Evolutionary conservation across 2,113 vertebrate species (phyloP), one percentile per base, ranked within the genome.

Genomic region (Mesembrinibis cayennensis): DNA sequence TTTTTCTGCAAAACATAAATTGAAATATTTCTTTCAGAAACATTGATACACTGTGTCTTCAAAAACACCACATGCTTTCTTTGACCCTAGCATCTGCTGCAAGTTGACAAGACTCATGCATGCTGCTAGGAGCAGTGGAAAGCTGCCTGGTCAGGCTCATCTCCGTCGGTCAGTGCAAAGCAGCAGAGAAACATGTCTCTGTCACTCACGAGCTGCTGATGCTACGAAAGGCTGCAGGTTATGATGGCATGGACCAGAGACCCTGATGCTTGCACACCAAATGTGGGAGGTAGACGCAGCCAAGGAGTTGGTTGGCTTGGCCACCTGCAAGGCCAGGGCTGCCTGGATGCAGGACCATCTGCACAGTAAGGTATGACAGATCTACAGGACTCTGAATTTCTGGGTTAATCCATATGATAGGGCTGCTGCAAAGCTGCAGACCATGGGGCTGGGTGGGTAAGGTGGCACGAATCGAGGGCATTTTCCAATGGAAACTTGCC

Each of bases 151-250:
- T 21, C 63, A 58, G 71, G 11, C 40, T 49, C 56, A 21, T 15
- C 42, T 19, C 61, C 1, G 1, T 15, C 2, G 0, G 5, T 2
- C 72, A 42, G 71, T 0, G 49, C 50, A 56, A 30, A 16, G 30
- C 58, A 47, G 32, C 61, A 49, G 30, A 22, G n/a, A 67, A 71
- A 67, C 26, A 9, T 2, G 1, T 8, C 36, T 40, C 61, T 69
- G 7, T 11, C 32, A 15, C 27, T 32, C 42, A 40, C 1, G 1
- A 45, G 87, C 27, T 76, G 62, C 40, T 5, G 27, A 32, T 26
- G 47, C 53, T 34, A 16, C 0, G 6, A 21, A 32, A 30, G 25
- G 27, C 21, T 16, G 36, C 11, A 27, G 15, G 36, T 40, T 52
- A 45, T 6, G 27, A 30, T 3, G 11, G 42, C 27, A 56, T 6